A percentile compares a stretch with the other conserved stretches of the same genome.
phyloP scores from a whole-genome alignment of 2,113 vertebrate species.

The Sinocyclocheilus anophthalmus region DNA sequence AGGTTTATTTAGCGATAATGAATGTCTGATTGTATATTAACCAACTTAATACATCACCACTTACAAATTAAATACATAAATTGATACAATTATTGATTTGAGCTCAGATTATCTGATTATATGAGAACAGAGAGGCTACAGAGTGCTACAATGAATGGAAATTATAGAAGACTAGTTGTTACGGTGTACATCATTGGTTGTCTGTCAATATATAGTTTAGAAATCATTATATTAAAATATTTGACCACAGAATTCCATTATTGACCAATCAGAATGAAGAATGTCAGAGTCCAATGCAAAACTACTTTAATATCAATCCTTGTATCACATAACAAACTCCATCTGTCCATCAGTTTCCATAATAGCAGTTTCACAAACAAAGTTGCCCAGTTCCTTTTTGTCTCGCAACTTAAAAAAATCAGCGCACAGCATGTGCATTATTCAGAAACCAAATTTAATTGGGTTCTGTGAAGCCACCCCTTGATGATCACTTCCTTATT shows the following conservation, averaged over 20 bases:
- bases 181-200: background rate
- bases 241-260: background rate
- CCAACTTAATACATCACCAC: background rate
- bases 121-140: background rate
- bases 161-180: background rate
- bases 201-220: background rate
- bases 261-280: background rate
- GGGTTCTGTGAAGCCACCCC: background rate
- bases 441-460: conserved; percentile 17
- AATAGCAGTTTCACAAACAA: background rate
- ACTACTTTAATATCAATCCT: background rate
- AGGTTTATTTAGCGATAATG: background rate
- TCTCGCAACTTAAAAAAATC: background rate
- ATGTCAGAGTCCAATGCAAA: background rate
- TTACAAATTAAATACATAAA: background rate
- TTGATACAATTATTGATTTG: background rate
- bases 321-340: background rate
- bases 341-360: background rate
- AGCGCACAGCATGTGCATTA: background rate
- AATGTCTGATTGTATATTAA: background rate
- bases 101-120: background rate
- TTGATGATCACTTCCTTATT: conserved; percentile 18
- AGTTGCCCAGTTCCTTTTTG: background rate
- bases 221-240: background rate
- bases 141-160: background rate